Base-by-base conservation (phyloP, 1,140 invertebrate genomes). In the Lepidostoma basale region DNA sequence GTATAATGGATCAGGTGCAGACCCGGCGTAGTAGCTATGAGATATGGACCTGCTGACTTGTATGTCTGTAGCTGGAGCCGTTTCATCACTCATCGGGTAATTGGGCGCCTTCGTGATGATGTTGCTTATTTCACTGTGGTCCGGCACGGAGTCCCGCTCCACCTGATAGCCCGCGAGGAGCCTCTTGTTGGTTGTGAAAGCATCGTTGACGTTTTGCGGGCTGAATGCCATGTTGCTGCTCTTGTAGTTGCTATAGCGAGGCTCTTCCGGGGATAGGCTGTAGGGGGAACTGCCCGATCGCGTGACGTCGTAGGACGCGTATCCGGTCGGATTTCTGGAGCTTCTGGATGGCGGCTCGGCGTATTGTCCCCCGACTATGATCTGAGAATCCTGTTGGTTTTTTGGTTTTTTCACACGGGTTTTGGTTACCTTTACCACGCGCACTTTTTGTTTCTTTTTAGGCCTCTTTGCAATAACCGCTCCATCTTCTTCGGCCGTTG, bases 201-300 rank as follows among this genome's bases (percentile, higher is more conserved):
- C 82, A 69, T 83, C 81, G 45, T 83, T 83, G 30, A 83, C 65
- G 69, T 83, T 83, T 73, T 83, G 82, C 25, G 82, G 82, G 74
- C 78, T 83, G 58, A 83, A 83, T 18, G 82, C 82, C 75, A 83
- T 74, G 68, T 83, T 83, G 54, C 80, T 79, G 59, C 81, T 76
- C 66, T 81, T 83, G 68, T 83, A 83, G 69, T 83, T 83, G 25
- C 78, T 75, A 54, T 83, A 83, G 6, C 78, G 77, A 0, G 78
- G 80, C 8, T 74, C 76, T 5, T 77, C 77, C 2, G 69, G 58
- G 0, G 77, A 75, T 44, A 80, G 77, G 18, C 74, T 60, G n/a
- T 74, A 71, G 4, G 74, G 59, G 28, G 76, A 75, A 3, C 72
- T 33, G 16, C 44, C 33, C 8, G 47, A n/a, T 3, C 33, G 28